These are phyloP conservation scores for Chrosomus eos DNA, from an alignment of 2,797 vertebrate genomes.

Conservation along the genomic window DNA sequence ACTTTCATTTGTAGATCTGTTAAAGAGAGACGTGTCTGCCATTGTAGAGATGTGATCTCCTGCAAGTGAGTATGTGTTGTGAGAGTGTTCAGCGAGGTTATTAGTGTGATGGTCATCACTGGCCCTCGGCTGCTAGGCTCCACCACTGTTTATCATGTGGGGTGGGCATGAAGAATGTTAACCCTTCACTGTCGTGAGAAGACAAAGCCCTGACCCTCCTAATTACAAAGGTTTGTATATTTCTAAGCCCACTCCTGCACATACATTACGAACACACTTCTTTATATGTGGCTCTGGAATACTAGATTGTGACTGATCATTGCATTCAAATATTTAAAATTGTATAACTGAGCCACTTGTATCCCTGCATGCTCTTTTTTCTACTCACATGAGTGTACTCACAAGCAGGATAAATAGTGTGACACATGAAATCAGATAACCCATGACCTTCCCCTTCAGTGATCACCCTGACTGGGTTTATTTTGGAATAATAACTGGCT, in stretches of 20 bases:
- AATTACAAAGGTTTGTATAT: not conserved
- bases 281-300: not conserved
- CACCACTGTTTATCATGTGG: slow-evolving; percentile 34
- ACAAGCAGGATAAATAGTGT: not conserved
- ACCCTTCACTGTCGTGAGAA: slow-evolving; percentile 38
- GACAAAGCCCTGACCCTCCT: not conserved
- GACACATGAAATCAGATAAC: not conserved
- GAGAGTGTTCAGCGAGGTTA: slow-evolving; percentile 2
- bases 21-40: not conserved
- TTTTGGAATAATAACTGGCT: not conserved
- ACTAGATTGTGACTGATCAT: not conserved
- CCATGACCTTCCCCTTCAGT: not conserved
- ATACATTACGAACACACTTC: not conserved
- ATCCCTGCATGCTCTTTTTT: not conserved
- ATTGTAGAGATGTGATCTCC: not conserved
- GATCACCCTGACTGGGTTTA: not conserved
- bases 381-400: not conserved
- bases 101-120: slow-evolving; percentile 30
- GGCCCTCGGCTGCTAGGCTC: slow-evolving; percentile 24
- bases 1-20: slow-evolving; percentile 5
- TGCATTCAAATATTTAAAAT: not conserved
- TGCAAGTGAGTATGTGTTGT: not conserved
- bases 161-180: slow-evolving; percentile 43
- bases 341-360: not conserved
- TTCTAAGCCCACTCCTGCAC: not conserved